Base-by-base conservation (phyloP, 2,113 vertebrate genomes). In the Xiphias gladius region DNA sequence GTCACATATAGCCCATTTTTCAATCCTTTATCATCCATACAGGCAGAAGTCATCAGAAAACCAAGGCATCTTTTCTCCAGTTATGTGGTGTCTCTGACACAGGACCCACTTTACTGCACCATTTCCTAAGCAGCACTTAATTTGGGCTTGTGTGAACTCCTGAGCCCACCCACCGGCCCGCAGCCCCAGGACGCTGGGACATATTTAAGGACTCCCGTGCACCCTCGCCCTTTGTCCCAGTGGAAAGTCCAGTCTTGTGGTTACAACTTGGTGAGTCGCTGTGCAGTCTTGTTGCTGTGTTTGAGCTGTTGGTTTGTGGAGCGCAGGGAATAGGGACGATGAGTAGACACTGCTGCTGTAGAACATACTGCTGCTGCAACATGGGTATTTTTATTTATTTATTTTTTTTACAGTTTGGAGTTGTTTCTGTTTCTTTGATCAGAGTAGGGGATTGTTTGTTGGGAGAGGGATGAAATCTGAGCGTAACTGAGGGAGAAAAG, bases 91-190 rank as follows among this genome's bases (percentile, higher is more conserved):
- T 89, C 92, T 82, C 75, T 82, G 83, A 85, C 92, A 85, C 80
- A 84, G 80, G 86, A 91, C 90, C 88, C 89, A 92, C 86, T 94
- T 93, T 91, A 83, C 86, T 82, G 80, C 65, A 73, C 63, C 87
- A 81, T 94, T 94, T 93, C 84, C 89, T 74, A 62, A 87, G 88
- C 92, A 93, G 88, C 90, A 94, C 95, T 94, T 95, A 95, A 92
- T 96, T 96, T 95, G 94, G 95, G 81, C 92, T 95, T 95, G 90
- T 93, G 89, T 90, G 91, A 94, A 91, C 88, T 80, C 89, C 85
- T 80, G 87, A 77, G 59, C 85, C 94, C 93, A 71, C 92, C 88
- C 89, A 82, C 92, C 0, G 8, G 62, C 69, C 73, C 84, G 58
- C 67, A 39, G 67, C 68, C 69, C 68, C 35, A 64, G 86, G 76